Evolutionary conservation across 2,113 vertebrate genomes (phyloP).

Genomic region (Myrmecophaga tridactyla): DNA sequence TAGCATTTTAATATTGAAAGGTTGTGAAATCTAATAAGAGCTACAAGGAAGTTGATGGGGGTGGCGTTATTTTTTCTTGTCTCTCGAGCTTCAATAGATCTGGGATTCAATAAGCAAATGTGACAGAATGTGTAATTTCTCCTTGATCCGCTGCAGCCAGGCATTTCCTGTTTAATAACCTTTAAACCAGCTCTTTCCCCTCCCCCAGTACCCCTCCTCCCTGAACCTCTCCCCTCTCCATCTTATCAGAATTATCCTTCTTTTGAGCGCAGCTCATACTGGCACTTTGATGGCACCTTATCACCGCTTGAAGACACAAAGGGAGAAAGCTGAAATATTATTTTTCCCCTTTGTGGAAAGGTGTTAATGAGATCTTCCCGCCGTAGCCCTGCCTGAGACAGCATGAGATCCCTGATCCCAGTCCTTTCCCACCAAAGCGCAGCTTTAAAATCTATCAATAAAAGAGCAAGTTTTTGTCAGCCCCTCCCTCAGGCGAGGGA

Average conservation of each 20-base stretch:
- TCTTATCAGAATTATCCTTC: slow-evolving; percentile 82
- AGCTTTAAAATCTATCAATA: slow-evolving; percentile 40
- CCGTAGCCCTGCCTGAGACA: slow-evolving; percentile 46
- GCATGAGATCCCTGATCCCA: not conserved
- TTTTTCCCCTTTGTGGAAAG: slow-evolving; percentile 69
- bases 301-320: slow-evolving; percentile 78
- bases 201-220: slow-evolving; percentile 3
- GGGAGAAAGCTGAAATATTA: slow-evolving; percentile 72
- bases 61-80: slow-evolving; percentile 43
- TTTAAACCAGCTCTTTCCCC: slow-evolving; percentile 60
- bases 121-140: slow-evolving; percentile 89
- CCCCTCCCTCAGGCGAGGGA: accelerated
- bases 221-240: slow-evolving; percentile 73
- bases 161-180: slow-evolving; percentile 86
- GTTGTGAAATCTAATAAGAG: slow-evolving; percentile 87
- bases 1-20: slow-evolving; percentile 88
- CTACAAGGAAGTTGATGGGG: slow-evolving; percentile 80
- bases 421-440: not conserved
- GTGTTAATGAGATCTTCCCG: slow-evolving; percentile 79
- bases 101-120: slow-evolving; percentile 88
- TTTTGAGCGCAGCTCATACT: slow-evolving; percentile 75
- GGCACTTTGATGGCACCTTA: slow-evolving; percentile 81
- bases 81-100: slow-evolving; percentile 76
- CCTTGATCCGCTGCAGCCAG: slow-evolving; percentile 80
- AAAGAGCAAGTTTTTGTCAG: not conserved